Base-by-base conservation (phyloP, 2,113 vertebrate species). In the Tapirus terrestris region DNA sequence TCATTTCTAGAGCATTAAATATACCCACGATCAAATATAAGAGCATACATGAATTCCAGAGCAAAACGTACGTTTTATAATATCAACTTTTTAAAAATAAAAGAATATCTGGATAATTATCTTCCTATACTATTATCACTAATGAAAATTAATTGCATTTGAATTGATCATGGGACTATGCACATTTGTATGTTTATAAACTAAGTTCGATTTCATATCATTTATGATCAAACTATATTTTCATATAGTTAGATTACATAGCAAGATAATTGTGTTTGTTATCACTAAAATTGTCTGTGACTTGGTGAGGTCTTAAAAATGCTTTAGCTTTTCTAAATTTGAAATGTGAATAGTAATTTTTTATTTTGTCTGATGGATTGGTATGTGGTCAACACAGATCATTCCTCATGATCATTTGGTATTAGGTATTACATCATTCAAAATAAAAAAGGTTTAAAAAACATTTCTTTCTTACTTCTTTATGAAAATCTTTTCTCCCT, bases 311-410 rank as follows among this genome's bases (percentile, higher is more conserved):
- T 48, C 36, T 95, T 94, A 88, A 97, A 92, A 81, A 36, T 85
- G 33, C 39, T 83, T 58, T 73, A 23, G 23, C 27, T 91, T 96
- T 95, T 96, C 79, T 84, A 63, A 89, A 73, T 94, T 97, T 92
- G 76, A 84, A 95, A 48, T 88, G 9, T 93, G 39, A 65, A 18
- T 29, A 76, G 5, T n/a, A 89, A 61, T 56, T 88, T 89, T 75
- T 86, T 0, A 39, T 80, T 92, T 61, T 70, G 18, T 88, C 73
- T 95, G 11, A 20, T 83, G 36, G 33, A 21, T 86, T 12, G 8
- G 16, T 75, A 11, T 85, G 56, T 82, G 75, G 43, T 96, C 51
- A 89, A 61, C 18, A 36, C 4, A 72, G 63, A 79, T 77, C 48
- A 91, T 43, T 85, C 16, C 31, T 95, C 21, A 6, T 48, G 45